Percentiles rank a stretch among this genome's conserved stretches.
phyloP scores from a whole-genome alignment of 2,113 vertebrate species.

The Rhipidura dahli region DNA sequence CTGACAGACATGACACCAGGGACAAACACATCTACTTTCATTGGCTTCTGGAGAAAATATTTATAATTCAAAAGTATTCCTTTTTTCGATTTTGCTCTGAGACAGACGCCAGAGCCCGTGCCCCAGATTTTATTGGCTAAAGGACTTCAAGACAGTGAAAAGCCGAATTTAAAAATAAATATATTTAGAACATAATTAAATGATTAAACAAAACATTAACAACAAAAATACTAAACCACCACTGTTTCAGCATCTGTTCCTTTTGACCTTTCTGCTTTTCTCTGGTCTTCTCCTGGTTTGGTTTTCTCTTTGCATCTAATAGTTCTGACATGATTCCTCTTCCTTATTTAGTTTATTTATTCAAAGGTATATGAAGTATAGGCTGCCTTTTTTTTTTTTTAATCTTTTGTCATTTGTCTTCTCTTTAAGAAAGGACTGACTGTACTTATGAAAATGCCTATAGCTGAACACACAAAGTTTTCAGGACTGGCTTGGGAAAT shows the following conservation, averaged over 20 bases:
- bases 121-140: not conserved
- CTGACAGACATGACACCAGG: not conserved
- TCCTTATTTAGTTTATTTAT: not conserved
- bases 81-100: not conserved
- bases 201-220: not conserved
- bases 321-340: not conserved
- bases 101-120: not conserved
- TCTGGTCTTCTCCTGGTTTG: not conserved
- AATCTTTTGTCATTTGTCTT: rapidly evolving
- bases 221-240: not conserved
- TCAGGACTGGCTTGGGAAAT: not conserved
- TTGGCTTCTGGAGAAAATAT: not conserved
- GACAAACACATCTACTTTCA: not conserved
- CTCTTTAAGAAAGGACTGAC: not conserved
- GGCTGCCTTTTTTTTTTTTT: not conserved
- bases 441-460: not conserved
- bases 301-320: not conserved
- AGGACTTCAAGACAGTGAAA: not conserved
- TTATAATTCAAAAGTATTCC: not conserved
- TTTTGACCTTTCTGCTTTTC: not conserved
- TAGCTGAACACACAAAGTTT: not conserved
- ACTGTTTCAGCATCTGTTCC: not conserved
- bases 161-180: not conserved
- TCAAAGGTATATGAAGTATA: not conserved
- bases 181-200: not conserved